Base-by-base conservation (phyloP, 2,888 invertebrate species). In the Athalia circularis region DNA sequence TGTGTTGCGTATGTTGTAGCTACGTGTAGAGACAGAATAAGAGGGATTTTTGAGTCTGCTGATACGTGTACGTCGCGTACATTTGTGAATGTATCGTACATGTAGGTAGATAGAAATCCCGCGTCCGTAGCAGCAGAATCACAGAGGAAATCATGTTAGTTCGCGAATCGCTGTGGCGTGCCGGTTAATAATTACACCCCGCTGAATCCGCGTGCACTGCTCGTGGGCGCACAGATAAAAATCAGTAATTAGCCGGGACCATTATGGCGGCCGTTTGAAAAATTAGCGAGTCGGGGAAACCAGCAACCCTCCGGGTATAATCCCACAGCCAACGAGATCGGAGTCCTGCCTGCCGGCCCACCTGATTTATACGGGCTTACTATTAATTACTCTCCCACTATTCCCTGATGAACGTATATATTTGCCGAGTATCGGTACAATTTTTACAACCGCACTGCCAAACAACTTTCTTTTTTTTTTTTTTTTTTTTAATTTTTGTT, bases 191-290 rank as follows among this genome's bases (percentile, higher is more conserved):
- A 85, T 85, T 84, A 82, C 81, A 80, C 81, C 80, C 80, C 79
- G 80, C 80, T 79, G 80, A 82, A 82, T 82, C 80, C 79, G 80
- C 81, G 80, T 50, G 77, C 77, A 54, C 59, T 68, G 52, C 75
- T 59, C 77, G 65, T 83, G 85, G 84, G 48, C 82, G 82, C 78
- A 83, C 81, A 87, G 90, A 90, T 90, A 89, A 90, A 90, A 90
- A 90, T 90, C 90, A 89, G 90, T 89, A 89, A 90, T 90, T 90
- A 90, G 88, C 88, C 88, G 83, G 87, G 88, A 87, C 88, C 88
- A 88, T 90, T 89, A 88, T 88, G 89, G 87, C 85, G 86, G 86
- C 85, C 86, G 87, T 88, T 88, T 89, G 90, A 90, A 90, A 90
- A 90, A 90, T 90, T 90, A 89, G 88, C 88, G 85, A 87, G 87